Evolutionary conservation across 2,113 vertebrate genomes (phyloP), one percentile per base, ranked within the genome.

Genomic region (Cinclus cinclus): DNA sequence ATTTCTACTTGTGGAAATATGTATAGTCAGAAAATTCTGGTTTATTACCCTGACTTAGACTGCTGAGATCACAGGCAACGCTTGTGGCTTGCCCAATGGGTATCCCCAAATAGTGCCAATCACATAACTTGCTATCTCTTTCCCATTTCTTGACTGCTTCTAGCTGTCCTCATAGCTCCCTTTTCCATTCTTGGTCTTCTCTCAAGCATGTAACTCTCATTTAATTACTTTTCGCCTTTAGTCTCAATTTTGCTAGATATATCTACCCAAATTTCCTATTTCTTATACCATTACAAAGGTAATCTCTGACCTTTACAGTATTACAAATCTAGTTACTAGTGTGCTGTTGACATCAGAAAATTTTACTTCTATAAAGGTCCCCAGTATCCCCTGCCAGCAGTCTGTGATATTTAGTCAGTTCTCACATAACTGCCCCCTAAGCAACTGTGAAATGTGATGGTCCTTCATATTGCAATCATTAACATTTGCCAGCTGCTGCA

Each of bases 351-450:
- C 39, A 91, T 67, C 69, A 69, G 46, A 89, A 94, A 50, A 87
- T 67, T 62, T 11, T 59, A 1, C 10, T 30, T 76, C 17, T 22
- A 2, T 50, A 74, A 91, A 91, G 25, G 68, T 69, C 25, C 30
- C 33, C 17, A 49, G 6, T 58, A 91, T 25, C 8, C 42, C 63
- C 71, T 49, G 47, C 37, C 49, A 95, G 64, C 2, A 1, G 30
- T 35, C 22, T 74, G 18, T 89, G 80, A 58, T 95, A 86, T 91
- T 96, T 89, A 89, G 46, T 23, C 33, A 49, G 16, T 74, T 94
- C 55, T 89, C 73, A 69, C 9, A 22, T 67, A 91, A 81, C 30
- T 87, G 16, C 3, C 52, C 52, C 33, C 47, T 46, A 70, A 87
- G 39, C 39, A 91, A 52, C 55, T 84, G 23, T 59, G 77, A 92